Conservation (phyloP, 2,113 vertebrate genomes). For the Eretmochelys imbricata region DNA sequence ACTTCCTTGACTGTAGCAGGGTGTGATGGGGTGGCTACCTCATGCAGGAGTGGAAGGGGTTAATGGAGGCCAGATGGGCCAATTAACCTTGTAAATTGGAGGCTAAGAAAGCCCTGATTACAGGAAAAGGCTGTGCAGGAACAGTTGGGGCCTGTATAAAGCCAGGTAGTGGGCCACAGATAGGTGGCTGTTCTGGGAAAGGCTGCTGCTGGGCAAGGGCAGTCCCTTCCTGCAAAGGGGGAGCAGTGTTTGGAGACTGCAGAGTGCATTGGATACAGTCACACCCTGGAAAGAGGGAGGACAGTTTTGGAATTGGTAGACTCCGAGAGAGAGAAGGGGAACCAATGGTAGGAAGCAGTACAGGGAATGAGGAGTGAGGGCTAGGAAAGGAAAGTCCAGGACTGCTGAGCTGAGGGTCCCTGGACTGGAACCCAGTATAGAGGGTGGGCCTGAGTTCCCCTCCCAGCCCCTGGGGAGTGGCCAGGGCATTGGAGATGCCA, state of each 20-base stretch:
- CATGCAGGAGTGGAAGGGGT: background rate
- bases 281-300: too few species aligned
- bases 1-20: background rate
- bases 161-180: background rate
- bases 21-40: background rate
- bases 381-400: too few species aligned
- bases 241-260: background rate
- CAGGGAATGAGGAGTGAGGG: too few species aligned
- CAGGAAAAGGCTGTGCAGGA: background rate
- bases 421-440: too few species aligned
- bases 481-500: too few species aligned
- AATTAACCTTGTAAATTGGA: background rate
- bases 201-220: background rate
- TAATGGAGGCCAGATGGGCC: background rate
- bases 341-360: background rate
- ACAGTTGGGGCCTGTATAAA: background rate
- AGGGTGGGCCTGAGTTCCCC: too few species aligned
- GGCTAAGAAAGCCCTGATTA: background rate
- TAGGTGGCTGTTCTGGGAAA: background rate
- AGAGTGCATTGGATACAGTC: background rate
- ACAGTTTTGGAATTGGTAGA: background rate
- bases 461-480: too few species aligned
- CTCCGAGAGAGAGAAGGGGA: background rate
- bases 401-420: too few species aligned
- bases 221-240: background rate